Evolutionary conservation across 2,888 invertebrate species (phyloP).

Genomic region (Hanleya hanleyi): DNA sequence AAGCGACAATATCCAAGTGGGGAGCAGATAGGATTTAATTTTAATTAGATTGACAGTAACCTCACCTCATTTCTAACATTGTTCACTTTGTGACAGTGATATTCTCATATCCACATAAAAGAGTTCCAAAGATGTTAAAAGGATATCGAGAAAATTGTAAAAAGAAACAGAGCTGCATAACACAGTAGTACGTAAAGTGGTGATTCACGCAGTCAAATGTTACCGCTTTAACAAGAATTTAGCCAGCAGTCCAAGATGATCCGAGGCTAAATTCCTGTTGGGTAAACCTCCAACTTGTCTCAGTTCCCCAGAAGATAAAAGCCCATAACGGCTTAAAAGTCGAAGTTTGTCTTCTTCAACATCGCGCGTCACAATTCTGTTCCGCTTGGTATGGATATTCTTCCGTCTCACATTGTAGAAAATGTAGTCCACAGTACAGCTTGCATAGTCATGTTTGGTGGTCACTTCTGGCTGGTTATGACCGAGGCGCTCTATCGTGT

Average conservation of each 20-base stretch:
- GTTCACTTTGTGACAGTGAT: too few relatives aligned
- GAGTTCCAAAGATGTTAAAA: too few relatives aligned
- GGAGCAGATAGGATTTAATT: too few relatives aligned
- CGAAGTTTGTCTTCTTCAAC: conserved; percentile 76
- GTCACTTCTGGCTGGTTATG: conserved; percentile 79
- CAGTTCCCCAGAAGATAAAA: conserved; percentile 81
- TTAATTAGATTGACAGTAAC: too few relatives aligned
- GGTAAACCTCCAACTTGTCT: conserved; percentile 80
- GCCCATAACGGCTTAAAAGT: conserved; percentile 79
- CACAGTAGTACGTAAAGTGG: too few relatives aligned
- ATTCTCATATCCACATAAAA: too few relatives aligned
- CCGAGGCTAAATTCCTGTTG: conserved; percentile 75
- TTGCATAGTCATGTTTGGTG: conserved; percentile 86
- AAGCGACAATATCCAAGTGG: too few relatives aligned
- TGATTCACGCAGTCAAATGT: too few relatives aligned
- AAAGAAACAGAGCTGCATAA: too few relatives aligned
- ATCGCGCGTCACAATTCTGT: conserved; percentile 25
- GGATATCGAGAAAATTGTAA: too few relatives aligned
- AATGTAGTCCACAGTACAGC: conserved; percentile 86
- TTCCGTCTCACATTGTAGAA: conserved; percentile 78
- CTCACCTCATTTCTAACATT: too few relatives aligned
- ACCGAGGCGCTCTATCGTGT: conserved; percentile 60
- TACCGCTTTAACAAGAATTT: conserved; percentile 49
- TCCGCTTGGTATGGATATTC: conserved; percentile 21
- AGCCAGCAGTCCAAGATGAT: conserved; percentile 67